phyloP scores from a whole-genome alignment of 2,113 vertebrate species.

The Drymodes brunneopygia region DNA sequence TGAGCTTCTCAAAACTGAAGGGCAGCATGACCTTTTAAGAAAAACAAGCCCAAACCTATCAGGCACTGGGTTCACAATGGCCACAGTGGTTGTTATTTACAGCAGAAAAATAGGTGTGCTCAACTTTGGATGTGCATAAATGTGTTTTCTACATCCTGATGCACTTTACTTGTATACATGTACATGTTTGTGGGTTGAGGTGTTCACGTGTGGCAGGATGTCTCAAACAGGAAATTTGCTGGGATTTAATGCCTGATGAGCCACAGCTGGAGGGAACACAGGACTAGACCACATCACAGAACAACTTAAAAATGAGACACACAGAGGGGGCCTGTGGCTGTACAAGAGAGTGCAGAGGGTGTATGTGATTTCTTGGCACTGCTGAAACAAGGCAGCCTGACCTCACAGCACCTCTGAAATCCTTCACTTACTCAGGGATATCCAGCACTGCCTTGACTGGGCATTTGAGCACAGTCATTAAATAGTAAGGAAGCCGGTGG shows the following conservation, averaged over 20 bases:
- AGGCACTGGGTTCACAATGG: rapidly evolving
- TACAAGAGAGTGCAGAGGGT: neutral
- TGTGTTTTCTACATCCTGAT: rapidly evolving
- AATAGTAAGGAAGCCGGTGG: neutral
- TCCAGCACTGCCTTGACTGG: neutral
- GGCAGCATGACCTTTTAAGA: neutral
- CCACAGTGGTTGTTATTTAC: neutral
- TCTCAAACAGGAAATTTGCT: neutral
- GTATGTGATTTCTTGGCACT: neutral
- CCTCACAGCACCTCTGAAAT: neutral
- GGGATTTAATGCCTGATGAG: neutral
- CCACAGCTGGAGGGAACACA: neutral
- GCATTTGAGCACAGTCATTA: neutral
- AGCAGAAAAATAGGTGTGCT: neutral
- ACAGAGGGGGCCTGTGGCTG: neutral
- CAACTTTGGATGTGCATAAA: neutral
- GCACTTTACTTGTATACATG: neutral
- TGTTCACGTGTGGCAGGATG: rapidly evolving
- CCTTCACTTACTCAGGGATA: neutral
- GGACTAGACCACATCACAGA: neutral
- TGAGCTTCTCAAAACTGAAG: neutral
- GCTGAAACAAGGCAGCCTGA: neutral
- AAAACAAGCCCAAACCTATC: neutral
- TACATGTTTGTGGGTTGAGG: neutral
- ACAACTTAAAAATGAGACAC: neutral